Base-by-base conservation (phyloP, 1,140 invertebrate genomes). In the Sitodiplosis mosellana region DNA sequence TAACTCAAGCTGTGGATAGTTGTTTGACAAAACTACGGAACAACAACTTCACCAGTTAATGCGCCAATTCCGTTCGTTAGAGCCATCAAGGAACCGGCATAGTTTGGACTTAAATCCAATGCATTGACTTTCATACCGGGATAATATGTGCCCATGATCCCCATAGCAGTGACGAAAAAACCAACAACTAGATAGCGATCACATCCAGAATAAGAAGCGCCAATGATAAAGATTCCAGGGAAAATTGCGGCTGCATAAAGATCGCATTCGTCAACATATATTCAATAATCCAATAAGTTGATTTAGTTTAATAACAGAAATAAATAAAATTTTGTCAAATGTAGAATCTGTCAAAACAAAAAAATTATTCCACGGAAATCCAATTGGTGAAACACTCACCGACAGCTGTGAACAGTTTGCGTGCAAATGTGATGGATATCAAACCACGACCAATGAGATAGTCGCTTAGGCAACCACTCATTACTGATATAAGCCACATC, bases 61-160 rank as follows among this genome's bases (percentile, higher is more conserved):
- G 83, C 82, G 3, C 83, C 86, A 48, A 86, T 77, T 1, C 83
- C 83, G 60, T 90, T 89, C 0, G 85, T 81, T 33, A 90, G 71
- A 2, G 84, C 36, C 72, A 87, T 88, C 18, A 87, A 64, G 1
- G 80, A 80, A 42, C 85, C 83, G 12, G 83, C 81, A 64, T 78
- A 84, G 63, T 85, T 87, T 2, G 83, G 81, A 37, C 80, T 80
- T 47, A 92, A 73, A 62, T 90, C 86, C 44, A 90, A 63, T 14
- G 84, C 78, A 56, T 87, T 89, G 1, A 84, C 76, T 61, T 82
- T 81, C 72, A 82, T 78, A 33, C 79, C 78, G 42, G 78, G 78
- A 67, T 81, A 82, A 58, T 78, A 82, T 11, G 78, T 73, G 6
- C 81, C 81, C 79, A 82, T 83, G 7, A 79, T 66, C 1, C 75